Base-by-base conservation (phyloP, 2,113 vertebrate species). In the Myiagra hebetior region DNA sequence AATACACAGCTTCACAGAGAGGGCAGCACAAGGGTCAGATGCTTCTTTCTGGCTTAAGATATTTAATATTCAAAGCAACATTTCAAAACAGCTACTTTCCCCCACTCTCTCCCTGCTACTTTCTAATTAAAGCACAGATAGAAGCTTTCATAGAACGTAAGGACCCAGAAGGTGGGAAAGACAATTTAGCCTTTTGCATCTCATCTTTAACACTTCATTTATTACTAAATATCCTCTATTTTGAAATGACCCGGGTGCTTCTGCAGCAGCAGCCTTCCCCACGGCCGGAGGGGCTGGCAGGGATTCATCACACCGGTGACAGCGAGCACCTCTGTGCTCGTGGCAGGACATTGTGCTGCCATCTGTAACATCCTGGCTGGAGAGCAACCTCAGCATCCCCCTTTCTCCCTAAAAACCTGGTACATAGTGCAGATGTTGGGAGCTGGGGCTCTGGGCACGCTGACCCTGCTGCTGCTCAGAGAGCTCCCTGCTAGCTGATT, bases 161-260 rank as follows among this genome's bases (percentile, higher is more conserved):
- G 77, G 50, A 83, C 31, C 57, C 68, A 83, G 80, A 93, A 93
- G 87, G 55, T 65, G 47, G 44, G 55, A 91, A 86, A 87, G 74
- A 56, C 75, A 74, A 88, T 94, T 96, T 96, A 95, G 83, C 95
- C 85, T 92, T 75, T 85, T 14, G 10, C 50, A 92, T 67, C 93
- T 83, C 93, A 85, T 85, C 87, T 95, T 97, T 95, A 98, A 96
- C 90, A 95, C 85, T 96, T 97, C 91, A 85, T 87, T 98, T 96
- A 94, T 86, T 95, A 82, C 96, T 98, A 96, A 97, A 96, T 91
- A 96, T 63, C 77, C 95, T 93, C 87, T 89, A 91, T 83, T 96
- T 94, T 69, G 50, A 82, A 94, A 75, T 78, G 82, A 96, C 80
- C 79, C 2, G 16, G 55, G 20, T 77, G 57, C 87, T 96, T 90